These are phyloP conservation scores for Chaenogobius annularis DNA, from an alignment of 2,113 vertebrate genomes.

Conservation along the genomic window DNA sequence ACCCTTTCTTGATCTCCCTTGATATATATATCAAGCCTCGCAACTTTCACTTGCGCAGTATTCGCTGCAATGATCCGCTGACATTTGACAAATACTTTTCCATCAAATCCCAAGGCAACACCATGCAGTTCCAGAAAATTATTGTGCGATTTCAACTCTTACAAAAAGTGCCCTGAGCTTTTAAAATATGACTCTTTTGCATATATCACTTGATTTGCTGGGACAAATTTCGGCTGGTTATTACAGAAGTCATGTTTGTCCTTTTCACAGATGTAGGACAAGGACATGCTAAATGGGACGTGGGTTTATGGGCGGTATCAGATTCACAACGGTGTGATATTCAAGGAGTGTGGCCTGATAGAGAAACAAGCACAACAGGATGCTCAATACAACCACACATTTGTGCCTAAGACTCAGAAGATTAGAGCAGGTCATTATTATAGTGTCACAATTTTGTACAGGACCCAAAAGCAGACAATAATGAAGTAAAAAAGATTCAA, in stretches of 20 bases:
- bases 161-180: constrained; percentile 6
- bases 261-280: constrained; percentile 50
- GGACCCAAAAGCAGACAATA: too few relatives aligned
- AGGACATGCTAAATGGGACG: constrained; percentile 50
- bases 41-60: not conserved
- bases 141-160: not conserved
- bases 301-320: constrained; percentile 35
- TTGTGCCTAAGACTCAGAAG: constrained; percentile 9
- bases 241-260: constrained; percentile 24
- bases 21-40: too few relatives aligned
- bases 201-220: constrained; percentile 6
- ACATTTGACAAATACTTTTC: constrained; percentile 4
- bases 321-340: constrained; percentile 36
- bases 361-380: constrained; percentile 10
- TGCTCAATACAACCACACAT: constrained; percentile 1
- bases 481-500: too few relatives aligned
- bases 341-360: constrained; percentile 14
- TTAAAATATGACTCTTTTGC: constrained; percentile 1
- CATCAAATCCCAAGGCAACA: constrained; percentile 1
- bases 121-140: not conserved
- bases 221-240: not conserved
- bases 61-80: not conserved
- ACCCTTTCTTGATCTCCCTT: not conserved
- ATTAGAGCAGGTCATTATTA: not conserved
- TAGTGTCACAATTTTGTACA: not conserved